Evolutionary conservation across 2,113 vertebrate species (phyloP), one percentile per base, ranked within the genome.

Genomic region (Clarias magur): DNA sequence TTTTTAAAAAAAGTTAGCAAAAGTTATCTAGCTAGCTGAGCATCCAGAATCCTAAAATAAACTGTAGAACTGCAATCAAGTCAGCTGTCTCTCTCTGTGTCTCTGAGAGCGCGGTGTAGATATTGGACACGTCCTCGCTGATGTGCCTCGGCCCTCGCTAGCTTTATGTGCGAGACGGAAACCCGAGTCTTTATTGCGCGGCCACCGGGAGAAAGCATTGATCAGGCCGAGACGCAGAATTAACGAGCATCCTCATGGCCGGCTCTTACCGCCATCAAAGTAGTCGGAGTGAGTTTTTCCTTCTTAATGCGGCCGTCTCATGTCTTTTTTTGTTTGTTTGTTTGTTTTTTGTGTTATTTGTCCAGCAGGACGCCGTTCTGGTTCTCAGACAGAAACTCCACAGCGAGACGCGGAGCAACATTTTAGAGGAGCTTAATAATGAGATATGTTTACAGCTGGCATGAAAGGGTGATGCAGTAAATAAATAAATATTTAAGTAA

Each of bases 381-480:
- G 91, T 92, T 48, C 54, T 57, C 27, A 53, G 34, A n/a, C 63
- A 23, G 78, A 53, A 34, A 68, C 2, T 0, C 25, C 21, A 84
- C 87, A 90, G 87, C 79, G 15, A 72, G 59, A 90, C 88, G 87
- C 88, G 76, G 73, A 86, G 9, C 65, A 59, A 48, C 1, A 56
- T 54, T 83, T 76, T 59, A 78, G 80, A 75, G 59, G 83, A 94
- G 92, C 94, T 94, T 94, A 67, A 95, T 93, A 94, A 94, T 94
- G 93, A 94, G 93, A 94, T 91, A 93, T 92, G 93, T 94, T 93
- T 94, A 94, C 92, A 92, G 92, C 42, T 80, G 91, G 90, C 92
- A 92, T 92, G 19, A 63, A 60, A 42, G 19, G 23, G n/a, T 8
- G 23, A 54, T 54, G 73, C 13, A 1, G 27, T 16, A 56, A 27